Percentiles rank a stretch among this genome's conserved stretches.
Evolutionary conservation across 2,888 invertebrate genomes (phyloP).

Genomic region (Plebejus anna): DNA sequence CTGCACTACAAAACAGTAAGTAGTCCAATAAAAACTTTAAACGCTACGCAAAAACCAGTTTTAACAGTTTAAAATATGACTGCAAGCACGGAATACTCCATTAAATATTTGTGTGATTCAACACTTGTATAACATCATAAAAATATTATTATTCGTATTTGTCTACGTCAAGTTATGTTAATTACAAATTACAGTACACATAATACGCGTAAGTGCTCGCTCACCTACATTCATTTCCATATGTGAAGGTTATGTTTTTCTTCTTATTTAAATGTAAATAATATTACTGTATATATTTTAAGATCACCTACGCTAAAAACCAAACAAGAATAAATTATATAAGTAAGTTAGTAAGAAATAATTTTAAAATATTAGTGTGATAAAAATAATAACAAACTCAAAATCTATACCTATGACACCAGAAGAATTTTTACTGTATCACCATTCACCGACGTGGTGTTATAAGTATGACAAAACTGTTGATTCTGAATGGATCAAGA

Average conservation of each 20-base stretch:
- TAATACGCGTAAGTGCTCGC: not conserved
- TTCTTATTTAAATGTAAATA: not conserved
- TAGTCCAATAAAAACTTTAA: no score
- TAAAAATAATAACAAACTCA: not conserved
- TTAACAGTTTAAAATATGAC: no score
- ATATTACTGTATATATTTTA: not conserved
- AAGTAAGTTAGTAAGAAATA: not conserved
- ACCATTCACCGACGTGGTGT: not conserved
- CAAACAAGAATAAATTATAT: not conserved
- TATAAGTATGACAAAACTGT: not conserved
- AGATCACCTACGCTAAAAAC: not conserved
- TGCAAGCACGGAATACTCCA: not conserved
- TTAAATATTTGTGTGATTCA: not conserved
- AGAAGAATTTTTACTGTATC: not conserved
- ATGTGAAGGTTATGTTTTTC: conserved; percentile 8
- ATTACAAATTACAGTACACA: not conserved
- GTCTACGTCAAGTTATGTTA: not conserved
- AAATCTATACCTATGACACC: not conserved
- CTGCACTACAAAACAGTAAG: no score
- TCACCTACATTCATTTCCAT: conserved; percentile 8
- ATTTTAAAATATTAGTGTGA: not conserved
- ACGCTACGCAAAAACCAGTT: no score
- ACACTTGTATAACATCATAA: not conserved
- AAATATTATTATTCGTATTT: not conserved
- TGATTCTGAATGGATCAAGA: not conserved